Base-by-base conservation (phyloP, 2,888 invertebrate genomes). In the Alviniconcha strummeri region DNA sequence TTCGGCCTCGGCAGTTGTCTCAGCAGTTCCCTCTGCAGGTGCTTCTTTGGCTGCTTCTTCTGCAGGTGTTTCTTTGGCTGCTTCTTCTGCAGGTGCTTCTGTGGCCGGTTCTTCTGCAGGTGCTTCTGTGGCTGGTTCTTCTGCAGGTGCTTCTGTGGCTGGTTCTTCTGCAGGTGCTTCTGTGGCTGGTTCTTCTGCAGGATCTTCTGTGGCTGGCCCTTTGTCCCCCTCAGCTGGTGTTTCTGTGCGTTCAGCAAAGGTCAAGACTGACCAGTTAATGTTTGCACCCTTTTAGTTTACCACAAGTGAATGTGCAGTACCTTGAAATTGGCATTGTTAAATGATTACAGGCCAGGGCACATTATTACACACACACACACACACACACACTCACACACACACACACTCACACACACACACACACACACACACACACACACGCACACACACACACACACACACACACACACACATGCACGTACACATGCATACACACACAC, bases 141-240 rank as follows among this genome's bases (percentile, higher is more conserved):
- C 67, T 64, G 60, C 64, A 17, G 78, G 17, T 55, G 52, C 7
- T 55, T 78, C 55, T 11, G 71, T 54, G 69, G 52, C 15, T 5
- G 36, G 11, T 71, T 71, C 71, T 36, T 57, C 76, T 56, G 74
- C 19, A 13, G 56, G n/a, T 52, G n/a, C 56, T 56, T 81, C 81
- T 19, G 36, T 52, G 11, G 17, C 57, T 60, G 69, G 55, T 15
- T 19, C 52, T 81, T 81, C 76, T 5, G 75, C 60, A 52, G 78
- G 2, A 5, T 36, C 52, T 82, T 60, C 76, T 8, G 75, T 19
- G 64, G 52, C n/a, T 55, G 19, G 52, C 36, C 36, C 17, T 52
- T 56, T 54, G 13, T 19, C 54, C 8, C 56, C 56, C 56, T 82
- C 55, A 1, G 15, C 52, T 75, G 60, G 11, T n/a, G 72, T 13